These are phyloP conservation scores for Kryptolebias marmoratus DNA, from an alignment of 2,113 vertebrate genomes.

Conservation along the genomic window DNA sequence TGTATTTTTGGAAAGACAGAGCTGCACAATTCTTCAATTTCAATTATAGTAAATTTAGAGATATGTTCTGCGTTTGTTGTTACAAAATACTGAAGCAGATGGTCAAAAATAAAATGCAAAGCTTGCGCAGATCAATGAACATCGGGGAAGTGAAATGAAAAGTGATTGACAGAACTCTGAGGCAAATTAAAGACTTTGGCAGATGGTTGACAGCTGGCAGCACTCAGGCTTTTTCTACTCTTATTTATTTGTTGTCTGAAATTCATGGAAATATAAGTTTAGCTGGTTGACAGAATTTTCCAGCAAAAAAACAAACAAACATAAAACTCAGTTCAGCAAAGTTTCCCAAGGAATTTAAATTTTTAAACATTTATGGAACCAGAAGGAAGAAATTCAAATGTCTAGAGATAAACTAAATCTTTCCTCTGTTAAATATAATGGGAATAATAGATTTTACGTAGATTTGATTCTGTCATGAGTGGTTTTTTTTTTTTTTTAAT, in stretches of 20 bases:
- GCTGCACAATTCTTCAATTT: neutral
- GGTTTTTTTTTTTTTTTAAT: too few relatives aligned
- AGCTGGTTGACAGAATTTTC: neutral
- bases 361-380: neutral
- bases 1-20: neutral
- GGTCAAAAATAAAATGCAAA: slow-evolving; percentile 24
- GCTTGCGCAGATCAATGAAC: slow-evolving; percentile 20
- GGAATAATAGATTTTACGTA: neutral
- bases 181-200: slow-evolving; percentile 30
- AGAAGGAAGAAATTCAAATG: neutral
- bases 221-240: neutral
- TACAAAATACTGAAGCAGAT: slow-evolving; percentile 32
- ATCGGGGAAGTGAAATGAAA: slow-evolving; percentile 9
- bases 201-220: slow-evolving; percentile 50
- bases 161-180: slow-evolving; percentile 24
- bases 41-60: neutral
- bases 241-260: neutral
- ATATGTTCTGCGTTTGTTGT: neutral
- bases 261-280: slow-evolving; percentile 4
- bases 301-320: neutral
- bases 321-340: neutral
- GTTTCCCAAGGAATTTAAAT: neutral
- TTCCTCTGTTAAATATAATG: neutral
- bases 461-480: too few relatives aligned
- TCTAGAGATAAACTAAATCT: neutral